A percentile compares a stretch with the other conserved stretches of the same genome.
Evolutionary conservation across 2,113 vertebrate species (phyloP).

Genomic region (Oncorhynchus kisutch): DNA sequence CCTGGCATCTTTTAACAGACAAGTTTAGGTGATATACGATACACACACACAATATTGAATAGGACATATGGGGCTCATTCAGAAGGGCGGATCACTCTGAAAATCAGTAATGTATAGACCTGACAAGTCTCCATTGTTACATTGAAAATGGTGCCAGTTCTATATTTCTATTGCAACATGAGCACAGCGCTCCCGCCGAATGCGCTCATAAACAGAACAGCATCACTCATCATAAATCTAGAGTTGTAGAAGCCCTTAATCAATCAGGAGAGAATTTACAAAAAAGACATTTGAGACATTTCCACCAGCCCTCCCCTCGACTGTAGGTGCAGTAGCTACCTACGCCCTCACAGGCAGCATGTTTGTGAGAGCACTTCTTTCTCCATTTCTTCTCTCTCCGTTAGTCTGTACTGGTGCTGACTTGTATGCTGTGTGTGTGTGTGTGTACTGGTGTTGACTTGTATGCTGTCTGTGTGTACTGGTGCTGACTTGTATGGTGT

Average conservation of each 20-base stretch:
- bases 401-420: neutral
- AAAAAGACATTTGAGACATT: slow-evolving; percentile 12
- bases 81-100: neutral
- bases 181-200: slow-evolving; percentile 13
- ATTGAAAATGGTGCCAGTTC: too few relatives aligned
- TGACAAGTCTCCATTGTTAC: slow-evolving; percentile 4
- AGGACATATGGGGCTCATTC: slow-evolving; percentile 15
- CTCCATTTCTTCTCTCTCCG: slow-evolving; percentile 12
- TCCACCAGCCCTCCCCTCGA: slow-evolving; percentile 17
- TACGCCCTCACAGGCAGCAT: slow-evolving; percentile 3
- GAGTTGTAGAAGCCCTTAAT: slow-evolving; percentile 63
- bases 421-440: neutral
- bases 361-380: slow-evolving; percentile 16
- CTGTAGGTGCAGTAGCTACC: slow-evolving; percentile 26
- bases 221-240: slow-evolving; percentile 33
- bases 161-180: neutral
- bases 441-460: too few relatives aligned
- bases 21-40: slow-evolving; percentile 24
- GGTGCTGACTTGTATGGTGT: too few relatives aligned
- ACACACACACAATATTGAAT: slow-evolving; percentile 15
- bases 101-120: slow-evolving; percentile 5
- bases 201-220: slow-evolving; percentile 36
- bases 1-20: slow-evolving; percentile 34
- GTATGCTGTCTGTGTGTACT: too few relatives aligned
- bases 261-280: slow-evolving; percentile 34